These are phyloP conservation scores for Masnerella sp. DNA, from an alignment of 2,888 invertebrate genomes.

Conservation along the genomic window DNA sequence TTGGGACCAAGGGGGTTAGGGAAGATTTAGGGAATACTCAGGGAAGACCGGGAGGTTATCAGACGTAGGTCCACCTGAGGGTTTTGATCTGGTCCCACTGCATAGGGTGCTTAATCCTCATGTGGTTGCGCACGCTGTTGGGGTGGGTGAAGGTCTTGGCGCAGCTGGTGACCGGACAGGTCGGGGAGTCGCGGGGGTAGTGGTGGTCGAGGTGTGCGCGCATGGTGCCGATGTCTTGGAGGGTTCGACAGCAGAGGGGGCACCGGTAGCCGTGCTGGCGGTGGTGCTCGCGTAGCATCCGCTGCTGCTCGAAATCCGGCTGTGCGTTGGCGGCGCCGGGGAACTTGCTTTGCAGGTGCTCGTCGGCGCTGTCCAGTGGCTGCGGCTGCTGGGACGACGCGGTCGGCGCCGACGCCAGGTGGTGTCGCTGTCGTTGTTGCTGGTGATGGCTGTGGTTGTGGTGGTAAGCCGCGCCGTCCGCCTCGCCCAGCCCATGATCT, in stretches of 20 bases:
- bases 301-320: constrained; percentile 72
- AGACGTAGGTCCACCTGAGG: constrained; percentile 85
- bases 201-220: constrained; percentile 88
- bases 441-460: constrained; percentile 76
- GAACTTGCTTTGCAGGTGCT: constrained; percentile 72
- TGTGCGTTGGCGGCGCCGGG: constrained; percentile 74
- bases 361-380: constrained; percentile 64
- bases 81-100: constrained; percentile 93
- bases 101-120: constrained; percentile 89
- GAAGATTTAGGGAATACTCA: no score
- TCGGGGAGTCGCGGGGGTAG: constrained; percentile 90
- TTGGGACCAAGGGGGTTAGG: no score
- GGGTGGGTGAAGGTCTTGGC: constrained; percentile 88
- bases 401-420: constrained; percentile 49
- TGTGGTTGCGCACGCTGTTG: constrained; percentile 92
- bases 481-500: constrained; percentile 76
- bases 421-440: constrained; percentile 68
- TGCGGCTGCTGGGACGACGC: constrained; percentile 59
- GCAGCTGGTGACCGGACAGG: constrained; percentile 88
- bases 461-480: constrained; percentile 75
- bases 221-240: constrained; percentile 83
- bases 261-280: constrained; percentile 81
- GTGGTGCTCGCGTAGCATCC: constrained; percentile 72
- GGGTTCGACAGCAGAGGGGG: constrained; percentile 85
- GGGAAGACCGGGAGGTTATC: constrained; percentile 65